Percentiles rank a stretch among this genome's conserved stretches.
Conservation (phyloP, 2,113 vertebrate species). For the Ophiodon elongatus region DNA sequence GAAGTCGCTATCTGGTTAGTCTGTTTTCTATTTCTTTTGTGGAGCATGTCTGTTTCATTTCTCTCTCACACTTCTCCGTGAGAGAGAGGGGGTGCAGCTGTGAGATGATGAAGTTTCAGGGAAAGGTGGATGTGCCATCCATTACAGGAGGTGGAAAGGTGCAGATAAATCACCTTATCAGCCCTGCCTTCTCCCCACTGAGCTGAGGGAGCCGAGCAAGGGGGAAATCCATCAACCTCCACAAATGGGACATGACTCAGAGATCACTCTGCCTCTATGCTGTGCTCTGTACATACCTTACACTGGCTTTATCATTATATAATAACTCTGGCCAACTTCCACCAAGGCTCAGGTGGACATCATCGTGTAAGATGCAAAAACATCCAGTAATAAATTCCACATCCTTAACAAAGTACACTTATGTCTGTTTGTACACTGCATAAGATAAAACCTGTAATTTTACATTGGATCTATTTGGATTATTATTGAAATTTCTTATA, state of each 20-base stretch:
- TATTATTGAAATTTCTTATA: background rate
- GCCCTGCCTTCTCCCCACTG: slow-evolving; percentile 84
- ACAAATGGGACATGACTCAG: slow-evolving; percentile 82
- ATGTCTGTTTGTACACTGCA: background rate
- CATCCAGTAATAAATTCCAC: slow-evolving; percentile 4
- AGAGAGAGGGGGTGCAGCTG: slow-evolving; percentile 59
- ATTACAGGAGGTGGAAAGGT: slow-evolving; percentile 84
- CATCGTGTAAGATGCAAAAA: slow-evolving; percentile 42
- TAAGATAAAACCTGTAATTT: background rate
- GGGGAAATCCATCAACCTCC: slow-evolving; percentile 84
- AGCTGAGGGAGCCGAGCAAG: slow-evolving; percentile 81
- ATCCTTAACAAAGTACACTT: background rate
- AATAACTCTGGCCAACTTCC: slow-evolving; percentile 42
- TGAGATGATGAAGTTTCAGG: slow-evolving; percentile 85
- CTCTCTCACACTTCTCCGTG: slow-evolving; percentile 51
- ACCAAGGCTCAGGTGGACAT: background rate
- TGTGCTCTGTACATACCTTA: slow-evolving; percentile 65
- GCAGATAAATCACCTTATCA: slow-evolving; percentile 87
- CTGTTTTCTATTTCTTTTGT: slow-evolving; percentile 58
- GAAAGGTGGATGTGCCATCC: slow-evolving; percentile 84
- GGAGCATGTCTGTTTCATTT: slow-evolving; percentile 67
- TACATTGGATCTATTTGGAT: background rate
- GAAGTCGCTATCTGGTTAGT: slow-evolving; percentile 54
- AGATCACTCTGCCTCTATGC: slow-evolving; percentile 76
- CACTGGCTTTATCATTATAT: slow-evolving; percentile 66